These are phyloP conservation scores for Pyralis farinalis DNA, from an alignment of 2,888 invertebrate genomes.

Conservation along the genomic window DNA sequence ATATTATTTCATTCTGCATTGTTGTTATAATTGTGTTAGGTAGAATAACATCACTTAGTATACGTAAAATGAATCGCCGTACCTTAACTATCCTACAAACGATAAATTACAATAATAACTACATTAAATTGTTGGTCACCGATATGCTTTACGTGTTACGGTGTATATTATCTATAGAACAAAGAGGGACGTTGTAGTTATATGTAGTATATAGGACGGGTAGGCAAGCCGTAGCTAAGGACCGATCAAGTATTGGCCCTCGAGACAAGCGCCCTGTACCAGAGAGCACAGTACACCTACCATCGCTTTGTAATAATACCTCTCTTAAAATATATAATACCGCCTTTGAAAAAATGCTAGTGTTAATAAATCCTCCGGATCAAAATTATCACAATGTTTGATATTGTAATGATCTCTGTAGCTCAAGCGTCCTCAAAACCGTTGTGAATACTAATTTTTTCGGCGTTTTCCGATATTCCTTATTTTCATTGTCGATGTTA, in stretches of 20 bases:
- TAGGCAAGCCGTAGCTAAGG: slow-evolving; percentile 39
- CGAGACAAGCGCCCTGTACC: slow-evolving; percentile 59
- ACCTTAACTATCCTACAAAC: too few species aligned
- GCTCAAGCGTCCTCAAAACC: slow-evolving; percentile 12
- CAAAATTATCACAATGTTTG: slow-evolving; percentile 33
- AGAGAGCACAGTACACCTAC: slow-evolving; percentile 47
- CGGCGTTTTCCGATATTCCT: slow-evolving; percentile 11
- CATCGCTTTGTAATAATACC: slow-evolving; percentile 42
- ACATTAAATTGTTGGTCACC: too few species aligned
- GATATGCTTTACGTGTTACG: background rate
- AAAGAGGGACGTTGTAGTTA: background rate
- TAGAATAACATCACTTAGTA: too few species aligned
- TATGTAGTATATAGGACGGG: background rate
- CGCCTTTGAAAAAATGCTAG: slow-evolving; percentile 33
- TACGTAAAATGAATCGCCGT: too few species aligned
- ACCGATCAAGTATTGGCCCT: slow-evolving; percentile 62
- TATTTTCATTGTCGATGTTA: background rate
- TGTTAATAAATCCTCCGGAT: slow-evolving; percentile 35
- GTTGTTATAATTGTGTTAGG: too few species aligned
- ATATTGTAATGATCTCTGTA: slow-evolving; percentile 32
- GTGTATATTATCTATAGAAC: background rate
- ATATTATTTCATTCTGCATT: too few species aligned
- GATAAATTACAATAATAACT: too few species aligned
- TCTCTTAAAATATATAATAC: slow-evolving; percentile 28
- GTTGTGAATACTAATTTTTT: slow-evolving; percentile 14